These are phyloP conservation scores for Lytechinus variegatus DNA, from an alignment of 35 echinoderm and acorn worm genomes.

Conservation along the genomic window DNA sequence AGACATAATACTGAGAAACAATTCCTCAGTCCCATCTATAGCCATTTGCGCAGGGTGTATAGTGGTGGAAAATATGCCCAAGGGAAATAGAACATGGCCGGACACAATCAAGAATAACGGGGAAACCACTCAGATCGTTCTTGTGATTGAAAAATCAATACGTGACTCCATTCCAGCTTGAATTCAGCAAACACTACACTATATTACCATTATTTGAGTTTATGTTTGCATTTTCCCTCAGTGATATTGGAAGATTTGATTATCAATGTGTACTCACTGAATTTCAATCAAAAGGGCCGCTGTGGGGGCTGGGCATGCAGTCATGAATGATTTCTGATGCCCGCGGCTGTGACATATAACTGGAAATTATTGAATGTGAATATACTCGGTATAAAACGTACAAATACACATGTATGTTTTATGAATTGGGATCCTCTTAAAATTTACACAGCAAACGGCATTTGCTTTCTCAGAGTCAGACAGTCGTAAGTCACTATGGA, in stretches of 20 bases:
- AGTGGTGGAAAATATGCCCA: background rate
- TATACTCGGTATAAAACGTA: background rate
- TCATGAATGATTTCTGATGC: conserved; percentile 13
- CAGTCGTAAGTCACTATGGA: too few relatives aligned
- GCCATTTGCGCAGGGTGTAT: background rate
- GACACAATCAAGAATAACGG: background rate
- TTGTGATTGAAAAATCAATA: conserved; percentile 5
- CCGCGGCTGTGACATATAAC: background rate
- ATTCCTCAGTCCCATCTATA: background rate
- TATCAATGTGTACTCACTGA: conserved; percentile 5
- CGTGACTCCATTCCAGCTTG: background rate
- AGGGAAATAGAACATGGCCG: background rate
- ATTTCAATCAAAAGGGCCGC: background rate
- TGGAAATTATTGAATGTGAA: background rate
- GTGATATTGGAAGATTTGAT: conserved; percentile 5
- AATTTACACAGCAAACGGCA: background rate
- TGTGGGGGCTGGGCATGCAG: background rate
- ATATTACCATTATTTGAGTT: conserved; percentile 14
- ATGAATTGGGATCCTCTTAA: background rate
- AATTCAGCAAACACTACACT: conserved; percentile 10
- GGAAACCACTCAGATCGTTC: background rate
- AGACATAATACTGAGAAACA: background rate
- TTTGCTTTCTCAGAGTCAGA: background rate
- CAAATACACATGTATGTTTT: background rate
- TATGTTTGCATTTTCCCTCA: conserved; percentile 2